Conservation (phyloP, 2,113 vertebrate genomes). For the Vulpes vulpes region DNA sequence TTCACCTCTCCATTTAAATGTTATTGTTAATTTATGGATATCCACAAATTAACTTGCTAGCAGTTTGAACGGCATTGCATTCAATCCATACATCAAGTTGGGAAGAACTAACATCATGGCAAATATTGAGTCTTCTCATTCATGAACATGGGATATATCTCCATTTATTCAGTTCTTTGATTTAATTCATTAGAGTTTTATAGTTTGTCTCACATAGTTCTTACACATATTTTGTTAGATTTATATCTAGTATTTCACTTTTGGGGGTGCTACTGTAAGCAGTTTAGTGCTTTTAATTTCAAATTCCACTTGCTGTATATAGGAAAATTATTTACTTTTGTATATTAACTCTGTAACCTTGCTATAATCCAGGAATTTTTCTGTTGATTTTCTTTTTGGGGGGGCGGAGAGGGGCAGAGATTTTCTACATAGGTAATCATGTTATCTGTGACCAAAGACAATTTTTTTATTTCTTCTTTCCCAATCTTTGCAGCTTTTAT, state of each 20-base stretch:
- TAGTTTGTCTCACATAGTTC: neutral
- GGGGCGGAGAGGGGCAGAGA: too few species aligned
- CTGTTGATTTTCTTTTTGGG: neutral
- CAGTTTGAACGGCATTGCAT: neutral
- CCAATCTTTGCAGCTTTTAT: neutral
- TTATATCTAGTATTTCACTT: neutral
- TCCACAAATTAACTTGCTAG: neutral
- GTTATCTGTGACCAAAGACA: neutral
- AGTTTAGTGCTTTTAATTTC: neutral
- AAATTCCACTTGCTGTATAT: neutral
- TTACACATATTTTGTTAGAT: neutral
- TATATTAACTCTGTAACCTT: neutral
- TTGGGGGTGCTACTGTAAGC: neutral
- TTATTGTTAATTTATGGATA: neutral
- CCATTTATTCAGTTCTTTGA: neutral
- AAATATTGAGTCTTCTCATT: neutral
- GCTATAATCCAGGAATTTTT: neutral
- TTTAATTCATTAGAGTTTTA: neutral
- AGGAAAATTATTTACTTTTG: neutral
- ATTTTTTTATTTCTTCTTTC: neutral
- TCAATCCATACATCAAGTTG: neutral
- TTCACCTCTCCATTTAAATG: neutral
- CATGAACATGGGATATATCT: neutral
- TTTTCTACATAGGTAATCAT: neutral
- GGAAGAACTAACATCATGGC: neutral